Base-by-base conservation (phyloP, 2,113 vertebrate genomes). In the Paracanthobrama guichenoti region DNA sequence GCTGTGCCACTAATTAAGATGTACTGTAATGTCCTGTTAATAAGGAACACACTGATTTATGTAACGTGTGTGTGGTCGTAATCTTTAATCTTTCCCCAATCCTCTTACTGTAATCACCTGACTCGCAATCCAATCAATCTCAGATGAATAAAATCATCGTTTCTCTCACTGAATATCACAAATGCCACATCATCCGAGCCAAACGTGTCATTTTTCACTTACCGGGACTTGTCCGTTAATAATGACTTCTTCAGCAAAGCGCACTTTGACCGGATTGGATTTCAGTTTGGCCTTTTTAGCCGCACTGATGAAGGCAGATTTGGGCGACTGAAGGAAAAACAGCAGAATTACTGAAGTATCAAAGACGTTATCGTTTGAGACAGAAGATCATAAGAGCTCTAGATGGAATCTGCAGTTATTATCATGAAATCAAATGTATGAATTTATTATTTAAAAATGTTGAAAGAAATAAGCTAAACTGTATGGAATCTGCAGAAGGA, bases 201-300 rank as follows among this genome's bases (percentile, higher is more conserved):
- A 72, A 72, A 46, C 42, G 12, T 66, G 62, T 86, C 13, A 18
- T 26, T 60, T 74, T 82, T 67, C 88, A 97, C 97, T 98, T 94
- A 99, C 97, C 87, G 97, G 97, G 74, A 98, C 94, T 93, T 99
- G 98, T 87, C 98, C 98, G 39, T 99, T 99, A 92, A 99, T 96
- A 93, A 98, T 98, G 91, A 99, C 97, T 93, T 99, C 98, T 91
- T 99, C 98, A 0, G 98, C 98, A 71, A 99, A 99, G 86, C 98
- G 96, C 69, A 99, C 97, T 94, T 99, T 99, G 74, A 99, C 97
- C 24, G 97, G 98, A 91, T 99, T 99, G 75, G 97, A 99, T 95
- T 97, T 99, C 95, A 99, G 96, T 92, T 97, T 97, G 91, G 97
- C 97, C 92, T 99, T 99, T 93, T 99, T 99, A 88, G 98, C 98